These are phyloP conservation scores for Sebastes wilsoni DNA, from an alignment of 2,797 vertebrate genomes.

Conservation along the genomic window DNA sequence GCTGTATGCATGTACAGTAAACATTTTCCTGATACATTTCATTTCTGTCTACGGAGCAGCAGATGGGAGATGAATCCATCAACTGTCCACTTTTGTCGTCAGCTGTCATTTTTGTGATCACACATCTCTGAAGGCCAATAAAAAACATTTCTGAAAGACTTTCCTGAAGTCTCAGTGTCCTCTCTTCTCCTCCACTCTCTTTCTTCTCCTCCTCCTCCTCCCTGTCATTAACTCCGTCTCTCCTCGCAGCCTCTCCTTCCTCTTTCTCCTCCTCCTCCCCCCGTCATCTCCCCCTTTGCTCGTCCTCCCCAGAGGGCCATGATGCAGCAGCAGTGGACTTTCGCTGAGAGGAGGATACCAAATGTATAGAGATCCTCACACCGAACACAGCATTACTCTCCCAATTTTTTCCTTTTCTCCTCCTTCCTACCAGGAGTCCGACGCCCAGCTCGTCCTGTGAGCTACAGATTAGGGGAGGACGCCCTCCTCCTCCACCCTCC, in stretches of 20 bases:
- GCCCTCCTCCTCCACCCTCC: slow-evolving; percentile 28
- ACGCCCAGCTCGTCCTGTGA: slow-evolving; percentile 33
- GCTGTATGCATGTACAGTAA: background rate
- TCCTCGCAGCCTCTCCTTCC: slow-evolving; percentile 21
- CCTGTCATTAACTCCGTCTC: slow-evolving; percentile 56
- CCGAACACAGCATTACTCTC: background rate
- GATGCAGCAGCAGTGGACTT: slow-evolving; percentile 70
- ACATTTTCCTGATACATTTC: background rate
- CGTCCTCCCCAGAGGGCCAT: slow-evolving; percentile 71
- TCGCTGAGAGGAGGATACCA: slow-evolving; percentile 48
- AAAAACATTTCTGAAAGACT: slow-evolving; percentile 32
- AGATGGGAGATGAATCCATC: slow-evolving; percentile 13
- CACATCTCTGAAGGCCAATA: slow-evolving; percentile 6
- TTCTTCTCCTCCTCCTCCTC: slow-evolving; percentile 13
- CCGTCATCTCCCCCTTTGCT: slow-evolving; percentile 41
- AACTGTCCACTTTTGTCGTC: slow-evolving; percentile 14
- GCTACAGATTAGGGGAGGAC: slow-evolving; percentile 60
- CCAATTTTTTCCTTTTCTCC: slow-evolving; percentile 5
- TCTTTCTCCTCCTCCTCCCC: slow-evolving; percentile 3
- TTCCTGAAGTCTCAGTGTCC: slow-evolving; percentile 35
- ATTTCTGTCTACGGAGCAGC: background rate
- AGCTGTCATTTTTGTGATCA: slow-evolving; percentile 18
- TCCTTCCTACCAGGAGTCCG: background rate
- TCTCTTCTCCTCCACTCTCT: slow-evolving; percentile 19
- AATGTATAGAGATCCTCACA: slow-evolving; percentile 36